phyloP scores from a whole-genome alignment of 2,797 vertebrate species.

The Pangasius krempfi region DNA sequence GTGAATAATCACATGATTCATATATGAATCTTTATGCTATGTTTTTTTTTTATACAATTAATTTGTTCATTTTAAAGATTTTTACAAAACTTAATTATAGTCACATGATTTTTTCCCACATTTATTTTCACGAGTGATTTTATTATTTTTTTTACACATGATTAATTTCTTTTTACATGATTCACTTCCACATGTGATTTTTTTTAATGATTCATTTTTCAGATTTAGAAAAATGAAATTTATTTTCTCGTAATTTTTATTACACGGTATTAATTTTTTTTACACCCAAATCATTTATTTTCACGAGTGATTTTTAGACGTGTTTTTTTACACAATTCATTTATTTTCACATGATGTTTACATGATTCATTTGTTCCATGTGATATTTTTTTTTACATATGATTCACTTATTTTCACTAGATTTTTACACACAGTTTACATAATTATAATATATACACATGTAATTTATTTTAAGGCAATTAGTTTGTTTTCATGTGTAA shows the following conservation, averaged over 20 bases:
- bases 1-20: background rate
- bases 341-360: background rate
- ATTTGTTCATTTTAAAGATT: background rate
- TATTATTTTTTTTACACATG: background rate
- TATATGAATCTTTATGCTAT: background rate
- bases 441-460: too few relatives aligned
- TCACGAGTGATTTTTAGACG: background rate
- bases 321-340: background rate
- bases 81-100: background rate
- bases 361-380: background rate
- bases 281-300: background rate
- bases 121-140: background rate
- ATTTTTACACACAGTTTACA: too few relatives aligned
- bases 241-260: background rate
- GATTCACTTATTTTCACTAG: background rate
- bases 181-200: background rate
- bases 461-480: background rate
- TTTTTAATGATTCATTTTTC: too few relatives aligned
- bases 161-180: background rate
- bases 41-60: background rate
- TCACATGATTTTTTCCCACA: background rate
- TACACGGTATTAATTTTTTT: background rate
- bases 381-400: background rate
- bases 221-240: too few relatives aligned
- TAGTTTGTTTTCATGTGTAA: background rate